phyloP scores from a whole-genome alignment of 2,797 vertebrate species.

The Cryptoblepharus egeriae region DNA sequence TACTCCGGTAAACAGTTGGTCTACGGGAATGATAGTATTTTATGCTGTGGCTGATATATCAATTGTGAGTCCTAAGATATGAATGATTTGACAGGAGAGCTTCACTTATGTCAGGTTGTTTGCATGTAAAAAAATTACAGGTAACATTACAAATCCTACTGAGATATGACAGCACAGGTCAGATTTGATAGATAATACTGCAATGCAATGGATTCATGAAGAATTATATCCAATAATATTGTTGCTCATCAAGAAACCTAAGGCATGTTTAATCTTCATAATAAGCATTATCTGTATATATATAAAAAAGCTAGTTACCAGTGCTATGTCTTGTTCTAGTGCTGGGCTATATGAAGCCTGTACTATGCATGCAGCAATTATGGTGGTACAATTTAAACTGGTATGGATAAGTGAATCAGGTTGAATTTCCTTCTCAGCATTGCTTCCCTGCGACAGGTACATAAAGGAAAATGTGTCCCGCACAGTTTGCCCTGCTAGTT shows the following conservation, averaged over 20 bases:
- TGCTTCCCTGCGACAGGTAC: too few species aligned
- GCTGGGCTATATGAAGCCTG: too few species aligned
- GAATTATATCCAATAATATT: constrained; percentile 46
- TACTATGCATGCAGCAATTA: too few species aligned
- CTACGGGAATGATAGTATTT: constrained; percentile 87
- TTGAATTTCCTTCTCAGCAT: too few species aligned
- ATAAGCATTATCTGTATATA: not conserved
- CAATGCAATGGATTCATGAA: constrained; percentile 52
- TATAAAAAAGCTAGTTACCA: not conserved
- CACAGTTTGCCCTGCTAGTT: too few species aligned
- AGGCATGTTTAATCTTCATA: not conserved
- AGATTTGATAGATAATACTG: constrained; percentile 69
- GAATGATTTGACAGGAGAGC: constrained; percentile 82
- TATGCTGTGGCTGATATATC: constrained; percentile 86
- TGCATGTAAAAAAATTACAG: constrained; percentile 79
- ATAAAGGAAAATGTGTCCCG: too few species aligned
- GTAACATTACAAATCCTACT: constrained; percentile 73
- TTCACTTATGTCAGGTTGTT: constrained; percentile 81
- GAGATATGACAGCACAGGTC: constrained; percentile 69
- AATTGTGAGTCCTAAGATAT: constrained; percentile 86
- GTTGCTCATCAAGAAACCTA: constrained; percentile 40
- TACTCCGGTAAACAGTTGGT: constrained; percentile 85
- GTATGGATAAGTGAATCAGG: too few species aligned
- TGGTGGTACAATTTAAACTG: too few species aligned
- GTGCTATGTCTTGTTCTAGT: not conserved